phyloP scores from a whole-genome alignment of 2,113 vertebrate species.

The Ivindomyrus marchei region DNA sequence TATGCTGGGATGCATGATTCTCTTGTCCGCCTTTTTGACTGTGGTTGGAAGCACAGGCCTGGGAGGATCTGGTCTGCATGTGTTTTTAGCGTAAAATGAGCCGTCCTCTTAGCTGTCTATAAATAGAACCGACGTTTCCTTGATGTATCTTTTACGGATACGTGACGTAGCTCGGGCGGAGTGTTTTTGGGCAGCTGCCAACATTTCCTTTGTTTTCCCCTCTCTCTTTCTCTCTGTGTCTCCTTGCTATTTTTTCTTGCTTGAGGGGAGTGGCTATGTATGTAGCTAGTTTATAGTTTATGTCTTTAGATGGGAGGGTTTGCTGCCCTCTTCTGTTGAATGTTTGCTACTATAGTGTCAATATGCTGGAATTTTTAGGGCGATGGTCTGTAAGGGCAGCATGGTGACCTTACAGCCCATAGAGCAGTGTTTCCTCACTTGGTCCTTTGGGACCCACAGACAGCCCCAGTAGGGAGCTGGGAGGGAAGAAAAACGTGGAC shows the following conservation, averaged over 20 bases:
- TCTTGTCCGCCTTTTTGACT: background rate
- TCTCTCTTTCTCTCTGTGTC: background rate
- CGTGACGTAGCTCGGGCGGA: background rate
- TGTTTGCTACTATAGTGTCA: background rate
- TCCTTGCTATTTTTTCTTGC: background rate
- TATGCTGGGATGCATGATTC: background rate
- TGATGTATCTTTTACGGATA: slow-evolving; percentile 6
- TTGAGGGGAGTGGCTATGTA: background rate
- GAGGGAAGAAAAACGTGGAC: background rate
- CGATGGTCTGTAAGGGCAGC: background rate
- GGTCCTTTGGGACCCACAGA: background rate
- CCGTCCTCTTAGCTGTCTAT: background rate
- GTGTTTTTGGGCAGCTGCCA: background rate
- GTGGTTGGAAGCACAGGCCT: background rate
- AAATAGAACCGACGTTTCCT: background rate
- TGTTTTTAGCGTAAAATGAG: background rate
- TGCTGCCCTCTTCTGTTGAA: background rate
- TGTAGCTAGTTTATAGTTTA: background rate
- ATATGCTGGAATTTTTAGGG: background rate
- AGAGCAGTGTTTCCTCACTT: background rate
- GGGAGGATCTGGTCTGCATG: background rate
- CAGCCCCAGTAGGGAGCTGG: background rate
- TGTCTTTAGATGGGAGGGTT: background rate
- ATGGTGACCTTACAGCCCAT: background rate
- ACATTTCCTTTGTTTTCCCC: background rate